These are phyloP conservation scores for Drosophila pegasa DNA, from an alignment of 2,888 invertebrate genomes.

Conservation along the genomic window DNA sequence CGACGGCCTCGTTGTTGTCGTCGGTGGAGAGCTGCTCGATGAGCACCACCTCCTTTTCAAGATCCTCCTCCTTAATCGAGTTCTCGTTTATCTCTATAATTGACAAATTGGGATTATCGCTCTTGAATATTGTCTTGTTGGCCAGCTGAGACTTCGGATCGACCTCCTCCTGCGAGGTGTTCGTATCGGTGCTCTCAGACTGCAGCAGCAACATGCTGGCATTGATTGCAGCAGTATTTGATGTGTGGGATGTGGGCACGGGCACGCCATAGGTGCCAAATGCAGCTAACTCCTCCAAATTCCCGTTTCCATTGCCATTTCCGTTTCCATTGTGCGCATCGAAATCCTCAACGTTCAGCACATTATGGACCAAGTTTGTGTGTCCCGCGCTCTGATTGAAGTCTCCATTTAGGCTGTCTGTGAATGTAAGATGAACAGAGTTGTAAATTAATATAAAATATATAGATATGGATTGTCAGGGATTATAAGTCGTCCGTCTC, in stretches of 20 bases:
- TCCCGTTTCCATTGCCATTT: constrained; percentile 50
- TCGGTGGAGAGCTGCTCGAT: constrained; percentile 80
- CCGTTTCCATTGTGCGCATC: constrained; percentile 60
- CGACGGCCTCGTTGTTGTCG: constrained; percentile 61
- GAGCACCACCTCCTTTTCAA: constrained; percentile 81
- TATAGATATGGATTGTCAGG: constrained; percentile 14
- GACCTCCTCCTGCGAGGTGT: constrained; percentile 83
- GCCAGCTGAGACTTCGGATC: constrained; percentile 84
- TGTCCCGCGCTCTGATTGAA: constrained; percentile 43
- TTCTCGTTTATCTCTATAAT: constrained; percentile 85
- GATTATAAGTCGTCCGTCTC: constrained; percentile 18
- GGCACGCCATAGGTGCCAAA: constrained; percentile 22
- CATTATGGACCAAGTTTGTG: constrained; percentile 47
- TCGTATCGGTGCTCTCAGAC: constrained; percentile 83
- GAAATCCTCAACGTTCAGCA: constrained; percentile 69
- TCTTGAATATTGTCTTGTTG: constrained; percentile 85
- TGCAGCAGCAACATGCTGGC: constrained; percentile 78
- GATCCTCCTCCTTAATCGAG: constrained; percentile 78
- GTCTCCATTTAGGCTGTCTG: constrained; percentile 74
- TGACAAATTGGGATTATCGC: constrained; percentile 84
- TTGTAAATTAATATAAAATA: constrained; percentile 15
- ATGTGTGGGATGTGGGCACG: constrained; percentile 15
- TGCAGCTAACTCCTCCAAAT: constrained; percentile 30
- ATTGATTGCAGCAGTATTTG: constrained; percentile 50
- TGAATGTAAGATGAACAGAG: constrained; percentile 11